Base-by-base conservation (phyloP, 2,888 invertebrate genomes). In the Allolobophora icterica region DNA sequence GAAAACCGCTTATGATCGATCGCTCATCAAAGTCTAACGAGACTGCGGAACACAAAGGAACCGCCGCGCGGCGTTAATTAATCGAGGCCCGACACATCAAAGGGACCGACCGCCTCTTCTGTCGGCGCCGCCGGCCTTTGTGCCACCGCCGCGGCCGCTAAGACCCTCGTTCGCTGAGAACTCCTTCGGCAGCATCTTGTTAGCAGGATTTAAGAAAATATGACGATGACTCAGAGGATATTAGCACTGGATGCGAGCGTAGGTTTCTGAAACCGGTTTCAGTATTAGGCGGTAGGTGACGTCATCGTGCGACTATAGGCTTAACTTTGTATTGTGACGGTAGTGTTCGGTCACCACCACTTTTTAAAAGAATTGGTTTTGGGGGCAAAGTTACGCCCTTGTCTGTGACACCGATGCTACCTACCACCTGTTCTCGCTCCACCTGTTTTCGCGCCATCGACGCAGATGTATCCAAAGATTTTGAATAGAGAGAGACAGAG, bases 1-100 rank as follows among this genome's bases (percentile, higher is more conserved):
- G 71, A 71, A 71, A 71, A 71, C 71, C 71, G 71, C 71, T 71
- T 71, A 71, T 71, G 71, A 71, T 71, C 71, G 71, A 71, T 71
- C 71, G n/a, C 6, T 71, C 71, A 11, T 71, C 71, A 71, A n/a
- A 71, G 30, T 71, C 71, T 71, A 71, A 71, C 71, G 71, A 71
- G 71, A 71, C 71, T 3, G 71, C 71, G 3, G 30, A 71, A 13
- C 71, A 71, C 71, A 71, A 71, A 71, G 71, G 71, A 8, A n/a
- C n/a, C n/a, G 71, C 30, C 71, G 30, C n/a, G n/a, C 71, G 71
- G 71, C 71, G n/a, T 71, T 71, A 71, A 71, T 71, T 71, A 71
- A 71, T 71, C 71, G 71, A 30, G 71, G n/a, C 71, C 71, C n/a
- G n/a, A 11, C 8, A 71, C 71, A 71, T 71, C 71, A 71, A 71